Evolutionary conservation across 2,113 vertebrate genomes (phyloP).

Genomic region (Leucopsar rothschildi): DNA sequence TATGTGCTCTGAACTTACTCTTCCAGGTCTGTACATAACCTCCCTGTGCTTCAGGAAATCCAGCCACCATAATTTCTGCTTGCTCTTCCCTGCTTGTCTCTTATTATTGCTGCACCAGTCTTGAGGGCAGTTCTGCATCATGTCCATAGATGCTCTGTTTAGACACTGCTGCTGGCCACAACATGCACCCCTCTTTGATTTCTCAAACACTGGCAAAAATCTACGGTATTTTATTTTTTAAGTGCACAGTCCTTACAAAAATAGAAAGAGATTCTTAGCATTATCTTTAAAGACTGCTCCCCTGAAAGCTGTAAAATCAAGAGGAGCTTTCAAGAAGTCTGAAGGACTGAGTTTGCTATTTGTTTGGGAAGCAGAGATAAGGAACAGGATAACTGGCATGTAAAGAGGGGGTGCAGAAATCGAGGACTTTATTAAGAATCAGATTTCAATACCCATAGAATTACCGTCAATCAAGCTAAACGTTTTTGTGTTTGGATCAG

Average conservation of each 20-base stretch:
- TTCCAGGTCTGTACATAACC: background rate
- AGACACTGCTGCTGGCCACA: background rate
- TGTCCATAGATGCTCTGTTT: background rate
- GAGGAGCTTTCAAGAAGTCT: background rate
- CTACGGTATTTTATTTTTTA: background rate
- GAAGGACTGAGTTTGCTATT: background rate
- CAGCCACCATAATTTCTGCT: background rate
- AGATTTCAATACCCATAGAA: background rate
- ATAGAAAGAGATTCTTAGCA: background rate
- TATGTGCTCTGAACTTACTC: background rate
- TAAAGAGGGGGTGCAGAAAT: background rate
- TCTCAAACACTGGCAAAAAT: background rate
- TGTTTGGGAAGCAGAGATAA: background rate
- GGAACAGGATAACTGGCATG: background rate
- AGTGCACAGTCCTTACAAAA: background rate
- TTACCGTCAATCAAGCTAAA: background rate
- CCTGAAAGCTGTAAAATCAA: background rate
- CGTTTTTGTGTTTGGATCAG: background rate
- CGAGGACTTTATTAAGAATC: background rate
- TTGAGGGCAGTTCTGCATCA: background rate
- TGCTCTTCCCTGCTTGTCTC: background rate
- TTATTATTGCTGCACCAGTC: background rate
- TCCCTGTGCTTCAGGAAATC: background rate
- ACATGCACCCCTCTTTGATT: background rate
- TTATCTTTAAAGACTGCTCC: background rate